phyloP scores from a whole-genome alignment of 2,113 vertebrate species.

The Dromiciops gliroides region DNA sequence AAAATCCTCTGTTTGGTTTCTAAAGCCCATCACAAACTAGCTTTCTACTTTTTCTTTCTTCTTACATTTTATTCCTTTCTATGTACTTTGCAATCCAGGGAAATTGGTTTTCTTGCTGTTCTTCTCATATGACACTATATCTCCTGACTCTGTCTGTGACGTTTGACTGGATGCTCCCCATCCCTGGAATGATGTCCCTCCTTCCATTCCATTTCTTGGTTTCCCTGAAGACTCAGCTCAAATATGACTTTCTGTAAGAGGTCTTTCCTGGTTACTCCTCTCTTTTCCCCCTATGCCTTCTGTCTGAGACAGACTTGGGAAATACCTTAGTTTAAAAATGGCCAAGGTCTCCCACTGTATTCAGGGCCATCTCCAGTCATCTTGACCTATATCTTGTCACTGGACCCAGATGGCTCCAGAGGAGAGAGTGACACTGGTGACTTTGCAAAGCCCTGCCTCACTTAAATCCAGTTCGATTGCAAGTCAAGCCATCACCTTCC shows the following conservation, averaged over 20 bases:
- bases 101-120: not conserved
- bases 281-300: not conserved
- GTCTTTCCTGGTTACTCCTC: not conserved
- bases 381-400: no score
- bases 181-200: not conserved
- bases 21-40: not conserved
- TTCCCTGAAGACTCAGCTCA: not conserved
- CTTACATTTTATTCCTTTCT: not conserved
- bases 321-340: no score
- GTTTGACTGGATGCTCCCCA: not conserved
- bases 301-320: not conserved
- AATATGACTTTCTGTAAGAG: not conserved
- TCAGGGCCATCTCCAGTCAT: no score
- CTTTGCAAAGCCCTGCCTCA: no score
- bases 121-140: not conserved
- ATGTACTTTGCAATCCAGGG: not conserved
- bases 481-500: no score
- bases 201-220: not conserved
- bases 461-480: no score
- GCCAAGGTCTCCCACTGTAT: no score
- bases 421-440: no score
- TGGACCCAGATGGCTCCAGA: no score
- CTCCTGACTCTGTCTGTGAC: not conserved
- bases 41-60: not conserved
- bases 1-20: not conserved